Evolutionary conservation across 2,797 vertebrate genomes (phyloP), one percentile per base, ranked within the genome.

Genomic region (Loris lydekkerianus): DNA sequence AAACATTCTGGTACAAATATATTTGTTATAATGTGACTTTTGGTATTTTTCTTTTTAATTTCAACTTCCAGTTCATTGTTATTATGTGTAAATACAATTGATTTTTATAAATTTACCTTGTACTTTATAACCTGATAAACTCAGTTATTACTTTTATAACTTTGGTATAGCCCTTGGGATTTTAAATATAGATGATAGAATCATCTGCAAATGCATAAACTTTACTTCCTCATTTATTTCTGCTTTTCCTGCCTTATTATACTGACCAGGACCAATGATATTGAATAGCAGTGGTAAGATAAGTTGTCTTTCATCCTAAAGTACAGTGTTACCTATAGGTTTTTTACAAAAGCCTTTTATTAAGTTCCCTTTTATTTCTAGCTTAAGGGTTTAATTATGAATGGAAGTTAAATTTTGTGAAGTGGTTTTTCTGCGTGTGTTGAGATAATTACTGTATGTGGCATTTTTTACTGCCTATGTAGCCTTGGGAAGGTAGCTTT

Each of bases 401-500:
- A 93, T 89, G n/a, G 43, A n/a, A 73, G 63, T 34, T 91, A 61
- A 84, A 34, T 77, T 93, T 89, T 86, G 23, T 86, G 69, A 89
- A 93, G 86, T 82, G 46, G 18, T 43, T 93, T 81, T 87, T 46
- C 83, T 82, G 29, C 5, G 49, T 77, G 29, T 73, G 91, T 34
- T 93, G n/a, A 96, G 46, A 89, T 95, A 75, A 76, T 72, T 63
- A 63, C 84, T 82, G 37, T 29, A 17, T 20, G 29, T 81, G 67
- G 31, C 49, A 25, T 61, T 46, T 82, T 23, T 72, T 63, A 84
- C n/a, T 85, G 61, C 14, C 25, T 87, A 7, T 43, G n/a, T 73
- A 70, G 75, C 67, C 72, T 73, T 80, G 8, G 60, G n/a, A 37
- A 87, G 60, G 18, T 91, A 76, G 82, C 43, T 92, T 61, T 37